Conservation (phyloP, 2,797 vertebrate species). For the Halcyon badia region DNA sequence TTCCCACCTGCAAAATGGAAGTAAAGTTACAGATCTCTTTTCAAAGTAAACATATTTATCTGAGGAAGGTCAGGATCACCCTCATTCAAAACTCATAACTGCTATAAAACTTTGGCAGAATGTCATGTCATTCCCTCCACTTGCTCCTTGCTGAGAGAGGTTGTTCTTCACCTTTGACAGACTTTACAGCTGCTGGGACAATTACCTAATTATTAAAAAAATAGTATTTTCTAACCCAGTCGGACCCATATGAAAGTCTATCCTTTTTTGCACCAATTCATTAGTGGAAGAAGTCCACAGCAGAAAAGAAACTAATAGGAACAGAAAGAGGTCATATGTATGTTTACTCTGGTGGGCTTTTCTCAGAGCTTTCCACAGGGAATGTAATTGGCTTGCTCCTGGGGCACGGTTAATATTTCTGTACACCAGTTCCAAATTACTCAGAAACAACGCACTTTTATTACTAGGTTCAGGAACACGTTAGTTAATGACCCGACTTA, state of each 20-base stretch:
- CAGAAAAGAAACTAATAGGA: neutral
- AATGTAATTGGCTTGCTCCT: conserved; percentile 22
- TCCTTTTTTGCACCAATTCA: neutral
- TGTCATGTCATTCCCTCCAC: neutral
- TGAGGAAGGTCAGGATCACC: neutral
- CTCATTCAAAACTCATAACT: neutral
- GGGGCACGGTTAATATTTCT: neutral
- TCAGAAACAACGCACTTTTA: conserved; percentile 20
- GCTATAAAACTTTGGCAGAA: neutral
- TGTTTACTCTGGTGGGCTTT: conserved; percentile 9
- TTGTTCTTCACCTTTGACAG: neutral
- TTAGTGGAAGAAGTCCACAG: neutral
- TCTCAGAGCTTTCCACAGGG: neutral
- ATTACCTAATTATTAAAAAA: neutral
- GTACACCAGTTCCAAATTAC: neutral
- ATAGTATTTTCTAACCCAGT: neutral
- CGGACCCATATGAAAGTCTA: neutral
- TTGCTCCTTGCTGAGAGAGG: neutral
- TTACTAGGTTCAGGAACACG: neutral
- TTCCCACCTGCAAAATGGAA: neutral
- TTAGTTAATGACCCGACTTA: neutral
- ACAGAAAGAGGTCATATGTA: neutral
- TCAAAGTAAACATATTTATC: neutral
- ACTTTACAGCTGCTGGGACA: neutral
- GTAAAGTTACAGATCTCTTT: neutral